phyloP scores from a whole-genome alignment of 1,140 invertebrate species.

The Holotrichia oblita region DNA sequence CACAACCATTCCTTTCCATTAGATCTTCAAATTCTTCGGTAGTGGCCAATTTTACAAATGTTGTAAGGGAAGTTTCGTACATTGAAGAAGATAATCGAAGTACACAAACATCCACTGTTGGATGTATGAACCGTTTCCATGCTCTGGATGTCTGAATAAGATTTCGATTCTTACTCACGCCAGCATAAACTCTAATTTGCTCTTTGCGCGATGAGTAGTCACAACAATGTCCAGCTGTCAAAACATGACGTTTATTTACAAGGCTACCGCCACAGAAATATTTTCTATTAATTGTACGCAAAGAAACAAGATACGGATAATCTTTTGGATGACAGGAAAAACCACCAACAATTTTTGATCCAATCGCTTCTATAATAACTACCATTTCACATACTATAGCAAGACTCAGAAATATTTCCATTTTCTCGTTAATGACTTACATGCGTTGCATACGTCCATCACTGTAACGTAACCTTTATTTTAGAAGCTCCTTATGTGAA shows the following conservation, averaged over 20 bases:
- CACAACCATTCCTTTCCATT: background rate
- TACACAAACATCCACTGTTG: background rate
- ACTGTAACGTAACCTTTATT: no score
- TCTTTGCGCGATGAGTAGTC: background rate
- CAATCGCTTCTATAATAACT: background rate
- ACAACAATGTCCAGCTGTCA: conserved; percentile 5
- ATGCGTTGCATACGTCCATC: no score
- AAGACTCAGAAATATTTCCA: background rate
- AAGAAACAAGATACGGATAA: conserved; percentile 2
- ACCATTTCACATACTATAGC: background rate
- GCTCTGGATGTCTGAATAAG: background rate
- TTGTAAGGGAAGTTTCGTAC: background rate
- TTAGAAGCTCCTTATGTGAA: no score
- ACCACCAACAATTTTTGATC: background rate
- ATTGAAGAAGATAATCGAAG: background rate
- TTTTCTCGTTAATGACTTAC: background rate
- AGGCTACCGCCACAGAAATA: background rate
- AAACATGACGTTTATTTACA: background rate
- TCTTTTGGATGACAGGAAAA: background rate
- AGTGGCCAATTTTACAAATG: background rate
- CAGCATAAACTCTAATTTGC: background rate
- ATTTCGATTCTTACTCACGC: background rate
- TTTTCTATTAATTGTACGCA: background rate
- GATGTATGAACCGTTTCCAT: background rate
- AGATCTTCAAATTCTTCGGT: background rate